These are phyloP conservation scores for Mobula birostris DNA, from an alignment of 2,113 vertebrate genomes.

Conservation along the genomic window DNA sequence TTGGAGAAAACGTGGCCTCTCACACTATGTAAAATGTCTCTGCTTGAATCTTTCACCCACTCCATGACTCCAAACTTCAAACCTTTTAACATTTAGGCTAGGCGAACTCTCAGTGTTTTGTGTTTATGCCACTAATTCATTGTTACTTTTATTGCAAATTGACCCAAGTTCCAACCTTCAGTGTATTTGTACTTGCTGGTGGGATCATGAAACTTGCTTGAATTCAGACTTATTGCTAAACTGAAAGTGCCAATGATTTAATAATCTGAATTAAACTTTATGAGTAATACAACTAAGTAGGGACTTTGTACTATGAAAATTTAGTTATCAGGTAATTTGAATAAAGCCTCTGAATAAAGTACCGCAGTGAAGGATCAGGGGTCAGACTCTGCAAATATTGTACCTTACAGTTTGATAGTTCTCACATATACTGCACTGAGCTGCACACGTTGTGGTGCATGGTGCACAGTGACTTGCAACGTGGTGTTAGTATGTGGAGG, in stretches of 20 bases:
- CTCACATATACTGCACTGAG: background rate
- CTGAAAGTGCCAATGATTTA: background rate
- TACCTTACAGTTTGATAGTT: background rate
- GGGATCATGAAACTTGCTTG: background rate
- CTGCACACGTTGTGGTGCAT: background rate
- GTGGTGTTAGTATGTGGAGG: no score
- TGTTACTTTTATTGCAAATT: background rate
- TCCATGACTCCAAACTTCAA: background rate
- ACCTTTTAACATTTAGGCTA: background rate
- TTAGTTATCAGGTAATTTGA: background rate
- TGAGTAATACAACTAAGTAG: background rate
- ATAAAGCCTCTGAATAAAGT: background rate
- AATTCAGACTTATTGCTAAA: background rate
- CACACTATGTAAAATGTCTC: background rate
- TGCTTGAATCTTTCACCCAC: no score
- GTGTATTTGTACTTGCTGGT: background rate
- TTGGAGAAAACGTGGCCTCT: no score
- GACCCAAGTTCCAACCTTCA: background rate
- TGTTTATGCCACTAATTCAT: background rate
- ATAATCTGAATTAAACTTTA: background rate
- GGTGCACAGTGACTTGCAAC: background rate
- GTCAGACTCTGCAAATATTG: background rate
- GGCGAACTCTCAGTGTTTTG: background rate
- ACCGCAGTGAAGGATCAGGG: background rate
- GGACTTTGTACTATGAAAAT: background rate